Base-by-base conservation (phyloP, 2,797 vertebrate species). In the Falco peregrinus region DNA sequence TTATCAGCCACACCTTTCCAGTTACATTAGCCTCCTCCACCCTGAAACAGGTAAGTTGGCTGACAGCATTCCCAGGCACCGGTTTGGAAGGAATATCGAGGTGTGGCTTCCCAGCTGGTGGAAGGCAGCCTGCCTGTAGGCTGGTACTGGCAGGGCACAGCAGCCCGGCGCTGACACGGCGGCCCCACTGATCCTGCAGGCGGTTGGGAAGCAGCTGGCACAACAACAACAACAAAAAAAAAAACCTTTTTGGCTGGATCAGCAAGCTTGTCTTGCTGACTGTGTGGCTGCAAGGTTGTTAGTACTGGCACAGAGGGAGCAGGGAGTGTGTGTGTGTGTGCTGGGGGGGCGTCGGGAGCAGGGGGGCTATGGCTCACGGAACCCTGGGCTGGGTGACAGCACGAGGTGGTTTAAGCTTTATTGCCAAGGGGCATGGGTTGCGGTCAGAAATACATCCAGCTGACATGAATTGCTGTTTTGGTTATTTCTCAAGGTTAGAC, bases 11-110 rank as follows among this genome's bases (percentile, higher is more conserved):
- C 93, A 85, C 96, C 94, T 53, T 92, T n/a, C 51, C 64, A 70
- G 53, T 89, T 71, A 48, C 86, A 33, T 87, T 89, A 85, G 82
- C 73, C 61, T 91, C 50, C 95, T 93, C 96, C 93, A 2, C 95
- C 94, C 96, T 89, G 86, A 91, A 97, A 97, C 94, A 93, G 92
- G 95, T 93, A 91, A 56, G 28, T 78, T 95, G 90, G 81, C 90
- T 95, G 96, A 81, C 87, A 47, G 59, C 5, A 5, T 96, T 96
- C 94, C 95, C 94, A 95, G 92, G 94, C 81, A 88, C 76, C 68
- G 14, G 63, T 89, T 81, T 92, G 95, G 78, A 93, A 80, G 76
- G 53, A 92, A 91, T 93, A 81, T 96, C 92, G 93, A 96, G 96
- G 96, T 69, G 96, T 70, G 96, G 84, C 43, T 21, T 68, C 4